Conservation (phyloP, 1,140 invertebrate species). For the Phenacoccus solenopsis region DNA sequence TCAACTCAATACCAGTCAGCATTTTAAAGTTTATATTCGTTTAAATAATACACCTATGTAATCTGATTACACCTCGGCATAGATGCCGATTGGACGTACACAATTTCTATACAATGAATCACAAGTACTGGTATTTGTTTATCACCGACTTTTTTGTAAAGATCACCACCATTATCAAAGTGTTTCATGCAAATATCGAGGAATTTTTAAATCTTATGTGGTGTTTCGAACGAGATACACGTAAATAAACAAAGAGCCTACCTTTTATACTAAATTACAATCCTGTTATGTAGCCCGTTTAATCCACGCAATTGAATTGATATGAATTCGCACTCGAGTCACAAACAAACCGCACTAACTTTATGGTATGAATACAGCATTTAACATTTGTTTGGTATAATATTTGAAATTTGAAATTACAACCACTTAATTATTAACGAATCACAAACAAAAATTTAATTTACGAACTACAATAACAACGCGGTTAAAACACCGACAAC, state of each 20-base stretch:
- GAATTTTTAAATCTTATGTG: no score
- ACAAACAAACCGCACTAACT: not conserved
- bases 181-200: no score
- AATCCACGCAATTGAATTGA: not conserved
- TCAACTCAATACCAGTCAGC: not conserved
- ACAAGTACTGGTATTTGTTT: not conserved
- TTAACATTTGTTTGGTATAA: not conserved
- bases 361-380: not conserved
- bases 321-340: not conserved
- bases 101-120: not conserved
- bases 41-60: not conserved
- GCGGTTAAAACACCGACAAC: conserved; percentile 17
- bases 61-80: not conserved
- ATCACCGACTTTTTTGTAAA: not conserved
- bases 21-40: not conserved
- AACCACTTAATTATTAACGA: not conserved
- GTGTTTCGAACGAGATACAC: not conserved
- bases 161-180: no score
- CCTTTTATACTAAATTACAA: not conserved
- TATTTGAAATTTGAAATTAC: not conserved
- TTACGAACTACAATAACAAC: conserved; percentile 14
- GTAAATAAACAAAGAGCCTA: conserved; percentile 10
- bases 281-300: not conserved
- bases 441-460: conserved; percentile 11
- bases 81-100: not conserved